These are phyloP conservation scores for Hyles euphorbiae DNA, from an alignment of 1,140 invertebrate genomes.

Conservation along the genomic window DNA sequence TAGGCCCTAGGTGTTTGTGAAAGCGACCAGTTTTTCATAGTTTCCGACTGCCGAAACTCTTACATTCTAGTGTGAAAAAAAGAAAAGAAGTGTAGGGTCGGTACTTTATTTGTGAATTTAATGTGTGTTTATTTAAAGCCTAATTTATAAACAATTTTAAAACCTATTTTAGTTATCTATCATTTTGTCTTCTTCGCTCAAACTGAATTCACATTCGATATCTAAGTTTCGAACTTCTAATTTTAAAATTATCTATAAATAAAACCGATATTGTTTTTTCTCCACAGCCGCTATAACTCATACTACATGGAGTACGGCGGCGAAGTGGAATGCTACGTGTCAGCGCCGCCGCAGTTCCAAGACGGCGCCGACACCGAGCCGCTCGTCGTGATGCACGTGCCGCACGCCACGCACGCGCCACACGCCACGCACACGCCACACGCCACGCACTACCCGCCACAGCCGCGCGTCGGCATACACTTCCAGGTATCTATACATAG, in stretches of 20 bases:
- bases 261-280: background rate
- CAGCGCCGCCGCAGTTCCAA: slow-evolving; percentile 70
- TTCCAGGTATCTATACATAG: slow-evolving; percentile 48
- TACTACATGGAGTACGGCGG: slow-evolving; percentile 28
- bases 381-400: background rate
- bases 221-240: background rate
- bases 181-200: too few species aligned
- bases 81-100: too few species aligned
- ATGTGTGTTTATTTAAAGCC: too few species aligned
- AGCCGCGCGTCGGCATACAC: slow-evolving; percentile 61
- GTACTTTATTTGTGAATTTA: too few species aligned
- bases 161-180: too few species aligned
- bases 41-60: too few species aligned
- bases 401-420: slow-evolving; percentile 21
- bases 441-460: slow-evolving; percentile 22
- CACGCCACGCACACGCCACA: slow-evolving; percentile 27
- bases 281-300: slow-evolving; percentile 38
- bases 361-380: slow-evolving; percentile 48
- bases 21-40: too few species aligned
- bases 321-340: slow-evolving; percentile 53
- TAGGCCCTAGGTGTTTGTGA: too few species aligned
- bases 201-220: too few species aligned
- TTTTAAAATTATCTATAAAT: too few species aligned
- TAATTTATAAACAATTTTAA: too few species aligned
- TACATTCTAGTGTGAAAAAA: too few species aligned